These are phyloP conservation scores for Ametastegia equiseti DNA, from an alignment of 2,888 invertebrate species.

Conservation along the genomic window DNA sequence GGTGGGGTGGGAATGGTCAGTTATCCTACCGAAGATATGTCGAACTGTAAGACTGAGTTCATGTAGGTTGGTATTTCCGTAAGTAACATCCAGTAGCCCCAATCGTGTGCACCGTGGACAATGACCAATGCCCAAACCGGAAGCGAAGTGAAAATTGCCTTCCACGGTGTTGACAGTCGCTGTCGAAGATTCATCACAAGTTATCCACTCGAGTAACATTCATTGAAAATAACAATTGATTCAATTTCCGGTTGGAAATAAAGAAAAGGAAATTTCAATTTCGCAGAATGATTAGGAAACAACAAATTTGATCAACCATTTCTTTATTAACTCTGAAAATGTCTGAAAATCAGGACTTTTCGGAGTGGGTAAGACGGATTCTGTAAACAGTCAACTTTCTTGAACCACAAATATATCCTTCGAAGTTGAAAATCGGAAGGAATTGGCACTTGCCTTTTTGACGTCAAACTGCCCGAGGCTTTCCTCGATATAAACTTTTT, in stretches of 20 bases:
- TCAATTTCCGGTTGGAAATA: too few relatives aligned
- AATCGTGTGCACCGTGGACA: slow-evolving; percentile 83
- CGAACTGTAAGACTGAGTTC: slow-evolving; percentile 79
- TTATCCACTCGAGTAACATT: background rate
- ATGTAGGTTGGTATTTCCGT: slow-evolving; percentile 86
- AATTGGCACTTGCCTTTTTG: slow-evolving; percentile 54
- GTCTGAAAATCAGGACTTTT: too few relatives aligned
- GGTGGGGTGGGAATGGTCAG: too few relatives aligned
- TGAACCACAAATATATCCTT: too few relatives aligned
- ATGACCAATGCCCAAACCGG: slow-evolving; percentile 82
- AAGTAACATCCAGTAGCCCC: slow-evolving; percentile 86
- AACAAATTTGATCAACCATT: too few relatives aligned
- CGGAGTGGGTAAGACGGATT: too few relatives aligned
- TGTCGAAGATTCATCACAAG: slow-evolving; percentile 48
- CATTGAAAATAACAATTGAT: too few relatives aligned
- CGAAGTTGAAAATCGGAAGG: background rate
- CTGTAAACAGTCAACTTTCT: too few relatives aligned
- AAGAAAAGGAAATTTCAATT: too few relatives aligned
- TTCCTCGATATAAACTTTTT: slow-evolving; percentile 80
- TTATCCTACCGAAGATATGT: slow-evolving; percentile 81
- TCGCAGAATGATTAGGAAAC: too few relatives aligned
- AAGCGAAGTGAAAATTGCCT: slow-evolving; percentile 81
- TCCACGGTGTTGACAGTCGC: slow-evolving; percentile 80
- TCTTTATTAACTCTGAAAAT: too few relatives aligned
- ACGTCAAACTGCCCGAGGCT: slow-evolving; percentile 72